A percentile compares a stretch with the other conserved stretches of the same genome.
Evolutionary conservation across 2,797 vertebrate genomes (phyloP).

Genomic region (Xerus rutilus): DNA sequence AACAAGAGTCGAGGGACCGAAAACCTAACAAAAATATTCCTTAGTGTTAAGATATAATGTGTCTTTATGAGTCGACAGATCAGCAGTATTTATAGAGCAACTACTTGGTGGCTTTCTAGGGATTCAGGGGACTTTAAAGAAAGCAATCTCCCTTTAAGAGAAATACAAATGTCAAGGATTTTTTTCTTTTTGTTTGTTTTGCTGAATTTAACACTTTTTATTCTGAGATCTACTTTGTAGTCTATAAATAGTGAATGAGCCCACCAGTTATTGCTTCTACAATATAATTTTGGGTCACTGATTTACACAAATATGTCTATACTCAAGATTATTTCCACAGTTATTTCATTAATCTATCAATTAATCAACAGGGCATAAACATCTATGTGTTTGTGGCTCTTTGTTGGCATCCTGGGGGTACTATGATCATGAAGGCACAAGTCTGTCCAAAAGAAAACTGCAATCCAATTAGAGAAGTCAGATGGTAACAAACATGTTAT

Average conservation of each 20-base stretch:
- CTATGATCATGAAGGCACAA: neutral
- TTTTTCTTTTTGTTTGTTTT: neutral
- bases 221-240: neutral
- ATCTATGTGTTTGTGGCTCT: neutral
- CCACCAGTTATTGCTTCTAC: neutral
- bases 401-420: neutral
- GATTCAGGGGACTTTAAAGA: neutral
- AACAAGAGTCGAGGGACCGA: neutral
- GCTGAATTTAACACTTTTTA: neutral
- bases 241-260: neutral
- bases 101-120: neutral
- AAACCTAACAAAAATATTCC: neutral
- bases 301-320: neutral
- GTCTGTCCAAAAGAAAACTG: neutral
- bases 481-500: neutral
- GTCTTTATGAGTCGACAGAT: neutral
- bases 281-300: neutral
- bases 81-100: neutral
- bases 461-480: neutral
- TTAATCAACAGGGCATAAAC: neutral
- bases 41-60: slow-evolving; percentile 11
- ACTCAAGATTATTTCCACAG: neutral
- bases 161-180: neutral
- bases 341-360: neutral
- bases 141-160: neutral